Evolutionary conservation across 2,888 invertebrate genomes (phyloP), one percentile per base, ranked within the genome.

Genomic region (Ormyrus nitidulus): DNA sequence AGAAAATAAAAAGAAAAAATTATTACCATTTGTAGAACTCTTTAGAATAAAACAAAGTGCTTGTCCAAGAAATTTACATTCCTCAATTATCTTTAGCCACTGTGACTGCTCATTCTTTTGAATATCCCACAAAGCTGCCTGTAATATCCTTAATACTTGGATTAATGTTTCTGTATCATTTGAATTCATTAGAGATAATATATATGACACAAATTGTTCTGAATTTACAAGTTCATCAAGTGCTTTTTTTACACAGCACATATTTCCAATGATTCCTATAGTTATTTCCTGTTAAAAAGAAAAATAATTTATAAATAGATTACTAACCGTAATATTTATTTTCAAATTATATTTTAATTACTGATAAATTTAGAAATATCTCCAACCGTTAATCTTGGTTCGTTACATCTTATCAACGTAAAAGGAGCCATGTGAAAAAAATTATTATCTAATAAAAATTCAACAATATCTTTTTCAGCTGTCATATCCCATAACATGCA

Each of bases 401-500:
- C 93, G 69, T 93, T 92, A 0, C 94, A 93, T 11, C 90, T 90
- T 65, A 92, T 91, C 68, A 95, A 87, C 0, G 92, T 92, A 78
- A 93, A 92, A 83, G 92, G 91, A 13, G 95, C 93, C 19, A 96
- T 91, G 76, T 94, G 93, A 5, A 95, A 91, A 79, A 94, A 94
- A 81, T 95, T 93, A 81, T 95, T 93, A 84, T 94, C 92, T 76
- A 94, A 90, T 10, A 97, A 91, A 86, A 94, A 94, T 61, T 92
- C 86, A 9, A 95, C 95, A 0, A 97, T 95, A 86, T 96, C 96
- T 83, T 93, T 92, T 84, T 96, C 95, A 0, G 94, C 92, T 0
- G 96, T 95, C 96, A 96, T 96, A 84, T 97, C 96, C 97, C 97
- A 97, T 0, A 97, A 89, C 6, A 94, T 93, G 86, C 96, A 95